phyloP scores from a whole-genome alignment of 2,888 invertebrate genomes.

The Amorpha juglandis region DNA sequence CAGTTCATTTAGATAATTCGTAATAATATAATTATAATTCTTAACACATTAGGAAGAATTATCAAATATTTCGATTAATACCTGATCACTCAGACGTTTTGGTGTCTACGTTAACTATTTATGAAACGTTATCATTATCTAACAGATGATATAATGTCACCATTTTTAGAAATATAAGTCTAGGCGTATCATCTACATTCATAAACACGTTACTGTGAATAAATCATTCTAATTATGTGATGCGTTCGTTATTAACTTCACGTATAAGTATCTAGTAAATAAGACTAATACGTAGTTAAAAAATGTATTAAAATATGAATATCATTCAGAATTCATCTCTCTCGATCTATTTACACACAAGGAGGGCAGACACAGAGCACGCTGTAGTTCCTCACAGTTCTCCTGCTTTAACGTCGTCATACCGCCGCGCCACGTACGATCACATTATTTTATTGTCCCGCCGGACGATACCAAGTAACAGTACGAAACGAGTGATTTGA shows the following conservation, averaged over 20 bases:
- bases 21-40: constrained; percentile 34
- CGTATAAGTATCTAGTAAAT: constrained; percentile 61
- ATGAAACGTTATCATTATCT: constrained; percentile 54
- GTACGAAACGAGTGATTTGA: constrained; percentile 58
- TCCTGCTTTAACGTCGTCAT: constrained; percentile 37
- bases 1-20: constrained; percentile 38
- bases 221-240: constrained; percentile 61
- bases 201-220: constrained; percentile 56
- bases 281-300: constrained; percentile 63
- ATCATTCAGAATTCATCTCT: constrained; percentile 77
- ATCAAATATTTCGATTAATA: constrained; percentile 32
- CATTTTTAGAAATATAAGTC: constrained; percentile 46
- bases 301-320: constrained; percentile 78
- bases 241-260: constrained; percentile 55
- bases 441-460: constrained; percentile 65
- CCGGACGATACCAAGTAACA: constrained; percentile 58
- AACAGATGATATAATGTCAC: constrained; percentile 55
- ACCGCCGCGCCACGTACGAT: constrained; percentile 48
- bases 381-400: constrained; percentile 30
- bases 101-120: constrained; percentile 47
- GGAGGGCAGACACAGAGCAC: constrained; percentile 39
- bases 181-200: constrained; percentile 56
- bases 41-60: constrained; percentile 29
- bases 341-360: constrained; percentile 59
- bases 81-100: constrained; percentile 27